These are phyloP conservation scores for Nephrotoma appendiculata DNA, from an alignment of 2,888 invertebrate species.

Conservation along the genomic window DNA sequence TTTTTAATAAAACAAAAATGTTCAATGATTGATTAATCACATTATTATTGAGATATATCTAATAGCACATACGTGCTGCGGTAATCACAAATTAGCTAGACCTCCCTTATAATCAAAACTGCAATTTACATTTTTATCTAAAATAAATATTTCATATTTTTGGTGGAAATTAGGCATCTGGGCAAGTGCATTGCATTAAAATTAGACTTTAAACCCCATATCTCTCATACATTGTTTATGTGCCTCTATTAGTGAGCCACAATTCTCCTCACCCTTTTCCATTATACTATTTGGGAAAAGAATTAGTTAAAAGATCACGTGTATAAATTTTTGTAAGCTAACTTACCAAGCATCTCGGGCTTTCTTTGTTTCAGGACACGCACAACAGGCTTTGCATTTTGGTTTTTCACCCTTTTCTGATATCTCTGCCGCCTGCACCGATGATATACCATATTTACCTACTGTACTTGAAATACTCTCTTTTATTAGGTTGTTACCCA, in stretches of 20 bases:
- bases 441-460: neutral
- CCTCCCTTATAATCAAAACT: neutral
- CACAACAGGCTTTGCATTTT: slow-evolving; percentile 89
- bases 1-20: neutral
- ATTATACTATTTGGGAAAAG: slow-evolving; percentile 50
- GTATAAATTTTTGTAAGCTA: neutral
- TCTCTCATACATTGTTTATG: slow-evolving; percentile 95
- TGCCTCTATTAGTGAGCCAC: slow-evolving; percentile 78
- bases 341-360: slow-evolving; percentile 79
- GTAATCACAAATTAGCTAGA: neutral
- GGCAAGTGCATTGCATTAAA: neutral
- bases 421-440: neutral
- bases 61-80: neutral
- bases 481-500: neutral
- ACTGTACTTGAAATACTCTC: neutral
- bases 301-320: neutral
- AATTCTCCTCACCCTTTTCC: slow-evolving; percentile 83
- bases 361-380: slow-evolving; percentile 91
- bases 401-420: slow-evolving; percentile 37
- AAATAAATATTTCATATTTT: neutral
- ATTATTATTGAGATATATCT: neutral
- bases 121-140: neutral
- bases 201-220: slow-evolving; percentile 86
- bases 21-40: neutral
- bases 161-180: neutral